These are phyloP conservation scores for Papilio aristodemus DNA, from an alignment of 1,140 invertebrate genomes.

Conservation along the genomic window DNA sequence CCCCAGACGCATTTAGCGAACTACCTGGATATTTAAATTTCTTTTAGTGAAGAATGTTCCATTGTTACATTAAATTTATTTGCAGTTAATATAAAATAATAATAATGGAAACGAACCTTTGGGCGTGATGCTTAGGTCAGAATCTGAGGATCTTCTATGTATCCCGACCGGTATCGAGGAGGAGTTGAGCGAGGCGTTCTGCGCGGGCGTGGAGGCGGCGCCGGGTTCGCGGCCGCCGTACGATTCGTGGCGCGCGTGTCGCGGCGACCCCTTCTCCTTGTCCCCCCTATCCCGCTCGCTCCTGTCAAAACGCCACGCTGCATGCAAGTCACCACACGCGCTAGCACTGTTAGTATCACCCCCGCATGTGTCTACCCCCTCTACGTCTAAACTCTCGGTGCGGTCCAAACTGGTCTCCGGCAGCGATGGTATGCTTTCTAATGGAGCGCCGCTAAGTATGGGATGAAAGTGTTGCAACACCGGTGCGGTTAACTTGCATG, in stretches of 20 bases:
- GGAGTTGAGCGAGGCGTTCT: conserved; percentile 76
- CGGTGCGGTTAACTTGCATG: conserved; percentile 59
- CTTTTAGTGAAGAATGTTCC: no score
- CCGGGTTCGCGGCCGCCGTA: conserved; percentile 62
- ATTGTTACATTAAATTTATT: no score
- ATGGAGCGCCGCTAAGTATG: conserved; percentile 60
- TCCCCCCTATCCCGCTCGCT: conserved; percentile 62
- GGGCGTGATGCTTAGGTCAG: conserved; percentile 94
- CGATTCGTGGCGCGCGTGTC: conserved; percentile 69
- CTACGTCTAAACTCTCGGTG: conserved; percentile 61
- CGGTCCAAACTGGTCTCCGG: conserved; percentile 65
- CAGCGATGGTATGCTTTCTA: conserved; percentile 74
- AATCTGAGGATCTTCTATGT: conserved; percentile 93
- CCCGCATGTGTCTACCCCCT: conserved; percentile 47
- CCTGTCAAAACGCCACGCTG: conserved; percentile 76
- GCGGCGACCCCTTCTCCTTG: conserved; percentile 68
- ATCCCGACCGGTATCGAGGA: conserved; percentile 81
- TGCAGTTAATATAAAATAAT: no score
- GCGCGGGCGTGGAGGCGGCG: conserved; percentile 38
- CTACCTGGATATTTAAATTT: conserved; percentile 80
- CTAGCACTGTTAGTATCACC: conserved; percentile 69
- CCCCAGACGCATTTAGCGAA: conserved; percentile 82
- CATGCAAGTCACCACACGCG: conserved; percentile 79
- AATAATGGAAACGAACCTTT: conserved; percentile 85
- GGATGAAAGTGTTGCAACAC: conserved; percentile 69